phyloP scores from a whole-genome alignment of 2,888 invertebrate species.

The Thecophora atra region DNA sequence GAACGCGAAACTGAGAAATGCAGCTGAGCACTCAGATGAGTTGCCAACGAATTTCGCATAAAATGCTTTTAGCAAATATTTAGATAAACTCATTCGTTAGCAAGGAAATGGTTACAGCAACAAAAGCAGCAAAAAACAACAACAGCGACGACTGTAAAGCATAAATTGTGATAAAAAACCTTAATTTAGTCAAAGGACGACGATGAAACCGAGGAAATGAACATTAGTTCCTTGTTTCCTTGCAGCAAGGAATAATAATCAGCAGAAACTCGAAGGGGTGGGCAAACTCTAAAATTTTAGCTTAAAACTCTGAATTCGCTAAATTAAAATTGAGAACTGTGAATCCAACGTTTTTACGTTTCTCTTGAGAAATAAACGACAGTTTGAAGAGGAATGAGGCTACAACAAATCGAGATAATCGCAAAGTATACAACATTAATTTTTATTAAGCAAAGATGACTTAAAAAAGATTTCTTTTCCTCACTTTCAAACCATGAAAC shows the following conservation, averaged over 20 bases:
- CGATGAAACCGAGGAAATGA: background rate
- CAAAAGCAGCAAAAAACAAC: background rate
- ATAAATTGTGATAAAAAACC: background rate
- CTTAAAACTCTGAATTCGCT: too few species aligned
- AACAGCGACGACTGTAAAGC: background rate
- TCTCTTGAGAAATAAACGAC: too few species aligned
- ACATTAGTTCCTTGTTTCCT: too few species aligned
- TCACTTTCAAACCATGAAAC: too few species aligned
- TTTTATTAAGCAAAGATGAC: background rate
- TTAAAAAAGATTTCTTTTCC: background rate
- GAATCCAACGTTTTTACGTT: too few species aligned
- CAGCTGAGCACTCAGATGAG: background rate
- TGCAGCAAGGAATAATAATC: too few species aligned
- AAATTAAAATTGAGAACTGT: too few species aligned
- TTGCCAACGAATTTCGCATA: slow-evolving; percentile 15
- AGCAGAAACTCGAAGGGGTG: too few species aligned
- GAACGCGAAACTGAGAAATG: background rate
- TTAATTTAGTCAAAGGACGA: background rate
- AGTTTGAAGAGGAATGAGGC: too few species aligned
- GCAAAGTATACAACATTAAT: background rate
- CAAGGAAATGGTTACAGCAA: slow-evolving; percentile 1
- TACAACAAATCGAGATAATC: too few species aligned
- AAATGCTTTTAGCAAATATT: slow-evolving; percentile 25
- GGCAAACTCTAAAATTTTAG: too few species aligned
- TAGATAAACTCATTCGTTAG: slow-evolving; percentile 21